A percentile compares a stretch with the other conserved stretches of the same genome.
Conservation (phyloP, 2,113 vertebrate species). For the Zeus faber region DNA sequence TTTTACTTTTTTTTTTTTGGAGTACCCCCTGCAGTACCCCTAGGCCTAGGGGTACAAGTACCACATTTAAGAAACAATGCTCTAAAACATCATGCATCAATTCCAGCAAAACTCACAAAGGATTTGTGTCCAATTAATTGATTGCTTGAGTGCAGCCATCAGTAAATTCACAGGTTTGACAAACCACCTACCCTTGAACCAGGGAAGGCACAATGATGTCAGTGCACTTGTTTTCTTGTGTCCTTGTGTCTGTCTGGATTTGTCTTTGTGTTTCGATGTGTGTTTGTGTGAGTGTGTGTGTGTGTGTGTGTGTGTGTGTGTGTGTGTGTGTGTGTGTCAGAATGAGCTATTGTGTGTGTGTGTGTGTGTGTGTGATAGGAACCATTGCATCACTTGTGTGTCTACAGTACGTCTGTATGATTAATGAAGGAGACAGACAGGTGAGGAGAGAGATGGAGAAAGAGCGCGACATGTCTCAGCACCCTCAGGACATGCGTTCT, state of each 20-base stretch:
- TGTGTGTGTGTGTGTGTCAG: not conserved
- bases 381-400: not conserved
- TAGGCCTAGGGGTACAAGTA: too few relatives aligned
- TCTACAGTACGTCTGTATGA: constrained; percentile 26
- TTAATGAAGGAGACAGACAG: constrained; percentile 51
- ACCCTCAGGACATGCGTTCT: constrained; percentile 63
- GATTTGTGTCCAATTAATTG: constrained; percentile 20
- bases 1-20: too few relatives aligned
- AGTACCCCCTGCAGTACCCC: too few relatives aligned
- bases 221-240: not conserved
- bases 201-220: not conserved
- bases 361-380: not conserved
- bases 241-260: not conserved
- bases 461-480: constrained; percentile 54
- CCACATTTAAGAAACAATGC: too few relatives aligned
- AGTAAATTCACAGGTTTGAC: constrained; percentile 31
- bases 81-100: constrained; percentile 8
- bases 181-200: not conserved
- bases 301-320: constrained; percentile 4
- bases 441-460: constrained; percentile 52
- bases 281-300: constrained; percentile 5
- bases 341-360: not conserved
- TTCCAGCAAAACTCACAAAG: constrained; percentile 25
- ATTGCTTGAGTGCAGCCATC: constrained; percentile 26
- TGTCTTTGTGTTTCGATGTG: not conserved